Evolutionary conservation across 2,888 invertebrate species (phyloP).

Genomic region (Herminia tarsipennalis): DNA sequence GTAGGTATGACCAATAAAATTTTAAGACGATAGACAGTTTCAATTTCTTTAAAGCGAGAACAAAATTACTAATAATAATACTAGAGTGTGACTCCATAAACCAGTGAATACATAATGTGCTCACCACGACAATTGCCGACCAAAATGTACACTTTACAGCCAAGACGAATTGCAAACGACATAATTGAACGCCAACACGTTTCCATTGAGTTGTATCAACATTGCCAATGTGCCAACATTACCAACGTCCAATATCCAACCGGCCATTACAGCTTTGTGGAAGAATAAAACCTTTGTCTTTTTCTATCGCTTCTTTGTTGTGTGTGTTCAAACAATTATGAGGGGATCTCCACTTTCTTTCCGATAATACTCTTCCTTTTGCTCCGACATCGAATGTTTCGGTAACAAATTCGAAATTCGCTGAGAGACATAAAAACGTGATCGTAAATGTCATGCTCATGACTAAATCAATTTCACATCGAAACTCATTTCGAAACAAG

Average conservation of each 20-base stretch:
- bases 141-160: slow-evolving; percentile 30
- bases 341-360: no score
- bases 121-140: slow-evolving; percentile 32
- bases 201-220: slow-evolving; percentile 13
- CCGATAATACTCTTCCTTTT: no score
- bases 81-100: slow-evolving; percentile 2
- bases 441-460: slow-evolving; percentile 16
- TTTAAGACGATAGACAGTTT: no score
- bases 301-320: no score
- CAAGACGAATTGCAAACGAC: slow-evolving; percentile 42
- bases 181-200: slow-evolving; percentile 41
- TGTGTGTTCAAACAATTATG: no score
- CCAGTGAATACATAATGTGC: slow-evolving; percentile 21
- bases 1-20: no score
- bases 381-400: no score
- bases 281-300: no score
- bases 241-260: background rate
- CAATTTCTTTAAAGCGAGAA: no score
- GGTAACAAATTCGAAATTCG: slow-evolving; percentile 17
- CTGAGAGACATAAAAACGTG: slow-evolving; percentile 7
- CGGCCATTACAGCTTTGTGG: no score
- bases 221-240: slow-evolving; percentile 3
- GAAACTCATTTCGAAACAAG: slow-evolving; percentile 27
- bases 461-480: slow-evolving; percentile 30
- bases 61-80: background rate